Base-by-base conservation (phyloP, 2,888 invertebrate genomes). In the Rhodophaea formosa region DNA sequence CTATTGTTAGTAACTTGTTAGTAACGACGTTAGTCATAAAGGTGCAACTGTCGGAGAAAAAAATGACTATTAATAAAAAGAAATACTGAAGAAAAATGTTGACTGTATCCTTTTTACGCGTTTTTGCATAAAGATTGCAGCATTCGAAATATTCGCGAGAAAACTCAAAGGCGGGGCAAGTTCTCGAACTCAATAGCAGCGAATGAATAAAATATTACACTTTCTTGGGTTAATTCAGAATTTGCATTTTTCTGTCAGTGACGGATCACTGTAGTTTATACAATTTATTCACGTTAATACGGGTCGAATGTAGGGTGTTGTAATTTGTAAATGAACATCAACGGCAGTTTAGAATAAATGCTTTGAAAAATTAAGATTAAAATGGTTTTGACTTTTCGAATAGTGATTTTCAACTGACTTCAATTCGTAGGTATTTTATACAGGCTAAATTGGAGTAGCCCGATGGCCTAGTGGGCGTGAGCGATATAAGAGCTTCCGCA, bases 171-270 rank as follows among this genome's bases (percentile, higher is more conserved):
- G 49, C 32, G 8, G 30, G 30, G 30, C 47, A 49, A 49, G 14
- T 49, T 46, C 49, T n/a, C 32, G 30, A 32, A 49, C 43, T 54
- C 53, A 44, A 44, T 54, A 32, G 53, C 44, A 29, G 44, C 8
- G 53, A 45, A 54, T 54, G 44, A 54, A 54, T 54, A 54, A 54
- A 54, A 54, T 54, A 54, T 54, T 45, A 44, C 44, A 44, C 44
- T 54, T 44, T 44, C 44, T 44, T 43, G 53, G 44, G 29, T 54
- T 54, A 54, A 54, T 54, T 44, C 44, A 45, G 30, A 56, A 47
- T 56, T 56, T 56, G 47, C 56, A 56, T 56, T 47, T 56, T 56
- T 56, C 47, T 56, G 47, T 47, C 56, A 56, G 47, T 56, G 56
- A 56, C 47, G 56, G 23, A 56, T 56, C 53, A 44, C 53, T 44